Evolutionary conservation across 1,140 invertebrate species (phyloP), one percentile per base, ranked within the genome.

Genomic region (Varroa destructor): DNA sequence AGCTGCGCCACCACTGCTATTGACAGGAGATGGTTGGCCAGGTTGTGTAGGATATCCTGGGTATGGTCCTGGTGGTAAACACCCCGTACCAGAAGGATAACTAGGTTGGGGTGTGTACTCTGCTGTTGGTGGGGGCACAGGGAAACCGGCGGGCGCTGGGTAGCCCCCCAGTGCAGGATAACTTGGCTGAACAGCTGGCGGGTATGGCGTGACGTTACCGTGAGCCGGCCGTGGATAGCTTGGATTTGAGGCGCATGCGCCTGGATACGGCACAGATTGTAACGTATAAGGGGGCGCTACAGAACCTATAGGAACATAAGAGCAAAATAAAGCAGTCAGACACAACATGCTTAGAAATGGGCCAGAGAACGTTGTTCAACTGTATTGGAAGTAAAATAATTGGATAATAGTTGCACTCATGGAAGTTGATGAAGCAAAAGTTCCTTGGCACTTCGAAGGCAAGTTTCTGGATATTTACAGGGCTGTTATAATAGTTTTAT

Each of bases 121-220:
- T 8, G 61, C 12, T 12, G 61, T 12, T 40, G 61, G 61, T 37
- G 40, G 37, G 42, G 57, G 57, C 42, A 40, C 25, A 58, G 42
- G 25, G 42, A 37, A 58, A 12, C 57, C 57, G 3, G 57, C 25
- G 25, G 36, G 57, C 1, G 61, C 61, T n/a, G 61, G 61, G 61
- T 67, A 67, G 1, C 61, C 61, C 2, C n/a, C 36, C 37, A 37
- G 61, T 67, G 2, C 14, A 67, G 61, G 61, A 40, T 67, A 67
- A 3, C 57, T 12, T 6, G 57, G 57, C 40, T n/a, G 61, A 12
- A 46, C 61, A 67, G 61, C 12, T 37, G 61, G 61, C 12, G 61
- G 61, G 3, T 12, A 40, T 40, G 61, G 61, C 2, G 61, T 12
- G 40, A 25, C 46, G 61, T 40, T 43, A 40, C 12, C 12, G 36